Conservation (phyloP, 2,113 vertebrate genomes). For the Girardinichthys multiradiatus region DNA sequence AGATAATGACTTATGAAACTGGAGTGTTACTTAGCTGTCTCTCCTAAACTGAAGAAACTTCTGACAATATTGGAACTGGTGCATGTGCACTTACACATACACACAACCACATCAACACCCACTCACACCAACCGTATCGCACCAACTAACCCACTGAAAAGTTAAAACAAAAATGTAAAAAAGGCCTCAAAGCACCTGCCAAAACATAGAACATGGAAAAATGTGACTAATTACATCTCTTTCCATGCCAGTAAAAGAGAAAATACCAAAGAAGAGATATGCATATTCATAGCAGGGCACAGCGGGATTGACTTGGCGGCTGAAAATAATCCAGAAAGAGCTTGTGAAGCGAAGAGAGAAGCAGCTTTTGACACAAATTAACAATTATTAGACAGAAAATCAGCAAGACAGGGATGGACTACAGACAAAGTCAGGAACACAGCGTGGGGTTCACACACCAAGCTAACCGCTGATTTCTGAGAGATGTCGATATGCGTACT, state of each 20-base stretch:
- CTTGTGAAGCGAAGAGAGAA: conserved; percentile 46
- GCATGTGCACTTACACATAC: neutral
- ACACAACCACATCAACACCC: neutral
- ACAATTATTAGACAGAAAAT: conserved; percentile 44
- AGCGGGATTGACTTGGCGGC: conserved; percentile 62
- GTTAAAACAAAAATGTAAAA: neutral
- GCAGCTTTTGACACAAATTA: conserved; percentile 64
- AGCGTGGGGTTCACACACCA: neutral
- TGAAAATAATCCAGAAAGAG: conserved; percentile 61
- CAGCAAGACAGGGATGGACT: conserved; percentile 19
- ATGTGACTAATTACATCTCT: conserved; percentile 78
- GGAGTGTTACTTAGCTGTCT: conserved; percentile 39
- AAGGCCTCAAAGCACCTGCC: conserved; percentile 67
- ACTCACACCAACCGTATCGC: conserved; percentile 1
- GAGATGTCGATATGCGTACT: conserved; percentile 12
- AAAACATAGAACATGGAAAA: conserved; percentile 64
- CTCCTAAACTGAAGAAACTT: conserved; percentile 65
- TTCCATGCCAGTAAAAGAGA: conserved; percentile 72
- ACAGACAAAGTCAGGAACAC: conserved; percentile 27
- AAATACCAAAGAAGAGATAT: conserved; percentile 76
- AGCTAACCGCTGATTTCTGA: conserved; percentile 9
- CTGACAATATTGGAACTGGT: conserved; percentile 49
- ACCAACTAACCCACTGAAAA: conserved; percentile 5
- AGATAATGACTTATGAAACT: neutral
- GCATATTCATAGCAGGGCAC: conserved; percentile 75